A percentile compares a stretch with the other conserved stretches of the same genome.
These are phyloP conservation scores for Branchipolynoe longqiensis DNA, from an alignment of 2,888 invertebrate genomes.

Conservation along the genomic window DNA sequence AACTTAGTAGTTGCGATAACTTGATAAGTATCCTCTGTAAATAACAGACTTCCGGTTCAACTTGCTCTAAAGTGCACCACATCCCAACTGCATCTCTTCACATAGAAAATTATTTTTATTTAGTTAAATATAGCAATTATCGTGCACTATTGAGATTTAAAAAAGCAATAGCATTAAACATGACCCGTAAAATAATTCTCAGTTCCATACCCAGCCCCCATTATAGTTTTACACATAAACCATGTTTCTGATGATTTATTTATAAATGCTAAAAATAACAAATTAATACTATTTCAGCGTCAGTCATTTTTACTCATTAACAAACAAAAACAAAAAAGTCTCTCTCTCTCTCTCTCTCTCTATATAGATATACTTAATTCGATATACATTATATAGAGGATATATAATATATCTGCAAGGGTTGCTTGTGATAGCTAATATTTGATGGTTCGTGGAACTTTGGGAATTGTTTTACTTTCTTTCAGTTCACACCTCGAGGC, in stretches of 20 bases:
- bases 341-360: too few relatives aligned
- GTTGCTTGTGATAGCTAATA: not conserved
- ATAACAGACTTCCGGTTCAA: too few relatives aligned
- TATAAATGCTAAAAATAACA: too few relatives aligned
- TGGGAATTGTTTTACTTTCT: not conserved
- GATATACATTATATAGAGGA: conserved; percentile 30
- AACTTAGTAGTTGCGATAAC: too few relatives aligned
- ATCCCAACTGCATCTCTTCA: too few relatives aligned
- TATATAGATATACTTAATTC: conserved; percentile 42
- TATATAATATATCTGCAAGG: conserved; percentile 41
- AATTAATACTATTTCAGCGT: conserved; percentile 33
- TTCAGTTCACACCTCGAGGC: too few relatives aligned
- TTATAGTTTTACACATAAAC: too few relatives aligned
- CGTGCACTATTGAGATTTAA: not conserved
- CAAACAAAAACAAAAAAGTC: too few relatives aligned
- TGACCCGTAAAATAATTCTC: conserved; percentile 44
- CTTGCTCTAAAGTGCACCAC: too few relatives aligned
- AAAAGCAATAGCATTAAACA: not conserved
- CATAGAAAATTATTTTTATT: too few relatives aligned
- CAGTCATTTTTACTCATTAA: too few relatives aligned
- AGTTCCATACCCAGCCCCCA: conserved; percentile 9
- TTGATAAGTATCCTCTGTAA: too few relatives aligned
- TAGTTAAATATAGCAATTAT: not conserved
- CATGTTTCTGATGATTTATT: not conserved
- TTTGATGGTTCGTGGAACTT: not conserved